Evolutionary conservation across 2,888 invertebrate genomes (phyloP).

Genomic region (Pegoplata infirma): DNA sequence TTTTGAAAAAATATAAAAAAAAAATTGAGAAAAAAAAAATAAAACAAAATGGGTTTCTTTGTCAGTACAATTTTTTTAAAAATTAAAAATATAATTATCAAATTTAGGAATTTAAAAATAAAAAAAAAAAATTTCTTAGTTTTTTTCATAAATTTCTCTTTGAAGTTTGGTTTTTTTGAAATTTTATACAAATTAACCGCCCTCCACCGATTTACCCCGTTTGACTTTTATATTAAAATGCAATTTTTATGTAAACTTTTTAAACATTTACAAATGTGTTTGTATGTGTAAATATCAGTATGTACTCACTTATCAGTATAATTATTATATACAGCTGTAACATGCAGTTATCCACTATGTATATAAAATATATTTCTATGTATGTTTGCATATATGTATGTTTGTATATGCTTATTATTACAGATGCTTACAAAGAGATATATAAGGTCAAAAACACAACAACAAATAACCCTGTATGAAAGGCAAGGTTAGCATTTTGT

Average conservation of each 20-base stretch:
- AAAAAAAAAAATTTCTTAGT: no score
- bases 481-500: constrained; percentile 55
- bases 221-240: no score
- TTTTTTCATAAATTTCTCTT: no score
- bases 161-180: no score
- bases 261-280: constrained; percentile 11
- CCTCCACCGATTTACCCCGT: no score
- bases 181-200: no score
- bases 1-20: background rate
- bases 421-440: background rate
- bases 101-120: no score
- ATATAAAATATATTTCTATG: background rate
- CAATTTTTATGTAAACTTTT: constrained; percentile 15
- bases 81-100: background rate
- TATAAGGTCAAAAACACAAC: constrained; percentile 61
- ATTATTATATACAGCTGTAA: background rate
- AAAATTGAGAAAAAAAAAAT: background rate
- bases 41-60: background rate
- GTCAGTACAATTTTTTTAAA: background rate
- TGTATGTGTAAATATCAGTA: background rate
- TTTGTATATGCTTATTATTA: background rate
- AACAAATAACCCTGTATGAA: constrained; percentile 58
- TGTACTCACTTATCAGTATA: no score
- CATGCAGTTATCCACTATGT: background rate
- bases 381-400: background rate